Evolutionary conservation across 2,113 vertebrate species (phyloP).

Genomic region (Amphilophus citrinellus): DNA sequence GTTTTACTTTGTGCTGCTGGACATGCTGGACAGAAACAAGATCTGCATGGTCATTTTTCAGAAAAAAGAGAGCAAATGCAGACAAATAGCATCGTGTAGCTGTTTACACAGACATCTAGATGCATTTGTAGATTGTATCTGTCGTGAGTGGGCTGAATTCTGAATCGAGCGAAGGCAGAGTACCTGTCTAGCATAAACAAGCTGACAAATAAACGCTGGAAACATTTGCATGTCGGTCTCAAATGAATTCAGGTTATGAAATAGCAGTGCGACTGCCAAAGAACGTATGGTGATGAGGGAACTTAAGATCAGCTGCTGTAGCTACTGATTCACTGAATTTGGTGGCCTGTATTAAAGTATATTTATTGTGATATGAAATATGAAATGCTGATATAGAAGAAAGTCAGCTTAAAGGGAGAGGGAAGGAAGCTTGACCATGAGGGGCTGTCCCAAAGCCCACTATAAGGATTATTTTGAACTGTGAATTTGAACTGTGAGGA

Average conservation of each 20-base stretch:
- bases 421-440: neutral
- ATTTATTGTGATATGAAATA: neutral
- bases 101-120: slow-evolving; percentile 27
- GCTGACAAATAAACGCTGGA: slow-evolving; percentile 18
- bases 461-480: neutral
- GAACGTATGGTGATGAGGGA: slow-evolving; percentile 15
- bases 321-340: slow-evolving; percentile 25
- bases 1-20: slow-evolving; percentile 3
- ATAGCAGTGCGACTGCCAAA: slow-evolving; percentile 36
- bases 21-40: slow-evolving; percentile 6
- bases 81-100: slow-evolving; percentile 31
- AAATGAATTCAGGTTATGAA: slow-evolving; percentile 45
- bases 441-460: no score
- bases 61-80: slow-evolving; percentile 13
- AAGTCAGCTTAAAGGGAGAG: neutral
- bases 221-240: slow-evolving; percentile 26
- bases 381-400: neutral
- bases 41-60: slow-evolving; percentile 9
- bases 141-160: slow-evolving; percentile 23
- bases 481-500: neutral
- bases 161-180: slow-evolving; percentile 21
- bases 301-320: slow-evolving; percentile 35
- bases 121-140: slow-evolving; percentile 38
- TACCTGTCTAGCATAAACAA: slow-evolving; percentile 38
- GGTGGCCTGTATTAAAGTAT: neutral